Evolutionary conservation across 2,888 invertebrate species (phyloP), one percentile per base, ranked within the genome.

Genomic region (Polylopha cassiicola): DNA sequence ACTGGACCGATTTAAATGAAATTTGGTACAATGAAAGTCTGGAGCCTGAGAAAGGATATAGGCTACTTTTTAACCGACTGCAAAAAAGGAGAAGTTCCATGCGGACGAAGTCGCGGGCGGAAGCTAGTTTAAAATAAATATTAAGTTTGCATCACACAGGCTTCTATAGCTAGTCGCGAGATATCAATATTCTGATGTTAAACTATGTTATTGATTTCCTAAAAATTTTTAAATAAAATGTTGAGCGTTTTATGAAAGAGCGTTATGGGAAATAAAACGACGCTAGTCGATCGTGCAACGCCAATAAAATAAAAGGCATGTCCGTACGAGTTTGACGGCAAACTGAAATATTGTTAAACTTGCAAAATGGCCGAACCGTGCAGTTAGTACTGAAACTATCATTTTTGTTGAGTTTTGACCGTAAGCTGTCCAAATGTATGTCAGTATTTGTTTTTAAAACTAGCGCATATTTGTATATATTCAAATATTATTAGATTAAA

Each of bases 281-380:
- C 50, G 62, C 52, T 58, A 59, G 61, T 65, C 65, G 61, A 68
- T 71, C 66, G 69, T 64, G 67, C 56, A 55, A 53, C 50, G 56
- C 52, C 65, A 63, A 61, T 69, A 69, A 69, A 74, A 74, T 65
- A 64, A 69, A 74, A 71, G 53, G 55, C 53, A 58, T 60, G 60
- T 54, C 58, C 59, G 49, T 61, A 58, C 65, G 52, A 56, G 32
- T 32, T 37, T 46, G 61, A 59, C 55, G 65, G 61, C 53, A 53
- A 58, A 52, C 59, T 72, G 73, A 77, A 81, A 80, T 79, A 79
- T 79, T 73, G 74, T 79, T 77, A 73, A 78, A 77, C 72, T 77
- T 74, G 70, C 73, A 73, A 78, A 79, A 73, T 65, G 72, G 58
- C 53, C 48, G 65, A 67, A 53, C 63, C n/a, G n/a, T n/a, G n/a